Evolutionary conservation across 2,888 invertebrate species (phyloP), one percentile per base, ranked within the genome.

Genomic region (Lepidonotus clava): DNA sequence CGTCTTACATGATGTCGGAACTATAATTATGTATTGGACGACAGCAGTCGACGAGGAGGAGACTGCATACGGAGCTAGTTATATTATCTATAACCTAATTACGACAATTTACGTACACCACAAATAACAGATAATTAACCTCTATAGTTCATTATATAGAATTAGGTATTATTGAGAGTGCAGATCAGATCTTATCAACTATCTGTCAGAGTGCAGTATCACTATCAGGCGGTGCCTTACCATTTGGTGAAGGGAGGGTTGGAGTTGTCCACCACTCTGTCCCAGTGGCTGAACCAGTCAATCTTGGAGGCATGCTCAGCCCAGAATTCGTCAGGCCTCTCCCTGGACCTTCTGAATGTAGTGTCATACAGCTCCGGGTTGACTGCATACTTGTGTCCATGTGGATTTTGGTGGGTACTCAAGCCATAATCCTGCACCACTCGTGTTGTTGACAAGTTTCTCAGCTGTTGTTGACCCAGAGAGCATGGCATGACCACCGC

Each of bases 221-320:
- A 32, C 32, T 11, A n/a, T 32, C 34, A 21, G 18, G 46, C 46
- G 18, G 46, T 46, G 46, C 88, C 92, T 94, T 95, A 98, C 98
- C 98, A 98, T 95, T 97, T 97, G 0, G 97, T 97, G 92, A 98
- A 98, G 0, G 98, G 98, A 11, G 96, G 96, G 90, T 97, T 96
- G 32, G 96, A 96, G 92, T 98, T 96, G 92, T 98, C 98, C 89
- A 98, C 92, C 0, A 98, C 97, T 92, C 95, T 96, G 61, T 96
- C 95, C 97, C 97, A 98, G 0, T 97, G 96, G 90, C 96, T 97
- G 76, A 96, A 96, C 98, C 98, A 98, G 83, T 96, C 96, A 21
- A 98, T 94, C 86, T 96, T 95, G 4, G 95, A 92, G 0, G 96
- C 98, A n/a, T 97, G 95, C 91, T 97, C 96, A 0, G 96, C 96